Base-by-base conservation (phyloP, 1,140 invertebrate genomes). In the Druon quercuslanigerum region DNA sequence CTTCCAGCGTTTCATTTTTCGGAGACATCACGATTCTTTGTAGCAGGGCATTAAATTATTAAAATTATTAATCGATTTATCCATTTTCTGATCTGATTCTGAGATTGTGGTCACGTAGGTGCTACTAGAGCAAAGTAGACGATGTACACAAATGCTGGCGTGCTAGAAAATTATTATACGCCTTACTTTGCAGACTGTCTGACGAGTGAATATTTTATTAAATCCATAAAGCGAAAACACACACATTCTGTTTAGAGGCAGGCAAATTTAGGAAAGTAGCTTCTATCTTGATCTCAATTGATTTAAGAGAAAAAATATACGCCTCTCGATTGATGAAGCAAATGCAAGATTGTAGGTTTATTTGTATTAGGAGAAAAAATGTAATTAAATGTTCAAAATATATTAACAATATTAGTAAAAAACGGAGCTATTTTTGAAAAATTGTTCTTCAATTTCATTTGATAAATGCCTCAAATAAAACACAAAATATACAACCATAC, bases 181-280 rank as follows among this genome's bases (percentile, higher is more conserved):
- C 82, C 85, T 88, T 87, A 88, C 82, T 84, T 87, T 82, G 54
- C 72, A 25, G 76, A 75, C 74, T 74, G 82, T 70, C 82, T 78
- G 82, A 1, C 57, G 81, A 81, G 78, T 87, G 85, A 87, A 89
- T 88, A 87, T 88, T 89, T 89, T 83, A 88, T 89, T 84, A 85
- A 85, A 83, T 75, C 74, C 82, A 79, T 83, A 82, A 83, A 86
- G 79, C 75, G 9, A 71, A 75, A 72, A 56, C 19, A 19, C 50
- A 56, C 33, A 46, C 50, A 25, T 25, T 25, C 20, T 25, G 20
- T 25, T n/a, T n/a, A n/a, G n/a, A 25, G 20, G 3, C 20, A 25
- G 20, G 7, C 72, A 50, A 40, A 46, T 66, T 66, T 40, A 0
- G 20, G 20, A 16, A 40, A 16, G 13, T 66, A 7, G 0, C 13